phyloP scores from a whole-genome alignment of 2,888 invertebrate genomes.

The Pecten maximus region DNA sequence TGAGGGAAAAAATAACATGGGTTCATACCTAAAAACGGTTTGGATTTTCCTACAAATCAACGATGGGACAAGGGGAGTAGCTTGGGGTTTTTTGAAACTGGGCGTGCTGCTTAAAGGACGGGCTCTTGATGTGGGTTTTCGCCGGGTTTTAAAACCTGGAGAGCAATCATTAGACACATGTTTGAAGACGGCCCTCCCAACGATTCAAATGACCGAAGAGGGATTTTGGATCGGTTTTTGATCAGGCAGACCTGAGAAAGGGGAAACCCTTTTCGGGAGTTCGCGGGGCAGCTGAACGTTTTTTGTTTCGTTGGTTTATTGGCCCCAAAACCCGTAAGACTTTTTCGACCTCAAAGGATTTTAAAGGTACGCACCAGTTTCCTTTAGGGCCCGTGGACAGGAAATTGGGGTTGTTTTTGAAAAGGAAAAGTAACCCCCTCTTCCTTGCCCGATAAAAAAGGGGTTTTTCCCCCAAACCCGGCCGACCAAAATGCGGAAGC shows the following conservation, averaged over 20 bases:
- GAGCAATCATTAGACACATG: constrained; percentile 44
- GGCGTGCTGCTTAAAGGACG: constrained; percentile 52
- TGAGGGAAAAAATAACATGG: constrained; percentile 40
- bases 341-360: constrained; percentile 41
- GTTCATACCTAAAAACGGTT: constrained; percentile 44
- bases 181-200: constrained; percentile 16
- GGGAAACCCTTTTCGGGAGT: constrained; percentile 51
- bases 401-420: constrained; percentile 49
- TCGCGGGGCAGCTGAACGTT: constrained; percentile 39
- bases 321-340: constrained; percentile 36
- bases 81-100: constrained; percentile 45
- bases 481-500: constrained; percentile 52
- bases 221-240: constrained; percentile 50
- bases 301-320: constrained; percentile 48
- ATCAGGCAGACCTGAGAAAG: constrained; percentile 38
- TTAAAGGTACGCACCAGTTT: constrained; percentile 48
- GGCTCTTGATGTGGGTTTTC: constrained; percentile 53
- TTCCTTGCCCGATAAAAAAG: constrained; percentile 40
- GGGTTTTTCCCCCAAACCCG: constrained; percentile 41
- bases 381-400: constrained; percentile 18
- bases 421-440: constrained; percentile 49
- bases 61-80: not conserved
- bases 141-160: constrained; percentile 5
- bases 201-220: constrained; percentile 52
- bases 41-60: constrained; percentile 26